Evolutionary conservation across 2,888 invertebrate species (phyloP), one percentile per base, ranked within the genome.

Genomic region (Teleogryllus oceanicus): DNA sequence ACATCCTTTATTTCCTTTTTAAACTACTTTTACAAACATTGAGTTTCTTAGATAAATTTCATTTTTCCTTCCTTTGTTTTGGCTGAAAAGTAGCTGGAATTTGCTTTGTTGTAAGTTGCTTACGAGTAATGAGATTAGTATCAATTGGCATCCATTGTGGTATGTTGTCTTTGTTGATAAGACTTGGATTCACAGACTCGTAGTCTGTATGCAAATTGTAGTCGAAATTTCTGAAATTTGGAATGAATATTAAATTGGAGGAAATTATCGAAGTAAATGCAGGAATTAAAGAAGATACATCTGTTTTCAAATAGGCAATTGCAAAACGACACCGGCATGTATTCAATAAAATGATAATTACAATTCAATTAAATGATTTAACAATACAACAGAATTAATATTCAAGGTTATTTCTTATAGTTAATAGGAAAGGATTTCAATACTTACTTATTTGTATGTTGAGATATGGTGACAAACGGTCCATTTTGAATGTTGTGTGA

Each of bases 21-120:
- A 8, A 37, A 37, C 8, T 37, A 8, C 5, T 8, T 5, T 37
- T 8, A 37, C 37, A 37, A 24, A 24, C 24, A 24, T 24, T 24
- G 24, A 24, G 24, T 24, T 24, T 24, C 2, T 24, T 2, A 24
- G 3, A 24, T 24, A 24, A 24, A 37, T 37, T 37, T 37, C 37
- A 37, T 37, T 37, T 37, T 37, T 37, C 3, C 24, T 24, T 37
- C 37, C 37, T 37, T 8, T 37, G 37, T 37, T 37, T 37, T 37
- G 79, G 79, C 20, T 76, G 76, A 76, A 80, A 80, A 49, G 80
- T 80, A 49, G 76, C 80, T 76, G 80, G 80, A 50, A 80, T 74
- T 49, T 78, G 75, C 16, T 74, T 74, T 18, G 21, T 78, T 11
- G 74, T n/a, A n/a, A 12, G 16, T 2, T 80, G 78, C n/a, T 51